Evolutionary conservation across 2,888 invertebrate species (phyloP), one percentile per base, ranked within the genome.

Genomic region (Penaeus monodon): DNA sequence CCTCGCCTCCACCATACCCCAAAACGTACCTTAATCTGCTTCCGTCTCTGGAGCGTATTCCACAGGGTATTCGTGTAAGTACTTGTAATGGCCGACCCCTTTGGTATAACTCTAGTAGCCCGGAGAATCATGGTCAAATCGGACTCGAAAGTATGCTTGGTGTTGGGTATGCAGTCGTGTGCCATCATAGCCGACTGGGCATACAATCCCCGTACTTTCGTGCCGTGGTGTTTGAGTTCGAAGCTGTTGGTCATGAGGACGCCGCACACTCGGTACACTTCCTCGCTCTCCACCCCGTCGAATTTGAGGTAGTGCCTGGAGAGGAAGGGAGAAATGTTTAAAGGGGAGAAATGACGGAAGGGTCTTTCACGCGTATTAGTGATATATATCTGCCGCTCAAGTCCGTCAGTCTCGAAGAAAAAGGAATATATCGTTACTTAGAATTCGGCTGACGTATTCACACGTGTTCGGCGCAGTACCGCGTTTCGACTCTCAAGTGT

Each of bases 121-220:
- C 93, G 94, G 0, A 95, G 93, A 57, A 94, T 93, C 94, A 96
- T 94, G 90, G 93, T 93, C 83, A 93, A 93, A 70, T 94, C 92
- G 0, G 91, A 78, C 91, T 95, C 94, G 91, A 94, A 95, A 81
- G 93, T 93, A 91, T 95, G 94, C 80, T 94, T 93, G 0, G 95
- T 94, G 91, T 96, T 96, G 10, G 96, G 94, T 49, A 93, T 92
- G 91, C 96, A 96, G 85, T 93, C 93, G 91, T 96, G 96, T 92
- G 96, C 96, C 92, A 95, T 94, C 88, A 95, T 92, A 73, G 94
- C 94, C 2, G 94, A 94, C 86, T 95, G 93, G 38, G 95, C 95
- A 92, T 95, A 96, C 82, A 96, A 92, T 22, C 95, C 96, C 89
- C 95, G 93, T 89, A 94, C 92, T 91, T 94, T 94, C 91, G 93